phyloP scores from a whole-genome alignment of 2,797 vertebrate species.

The Florisuga fusca region DNA sequence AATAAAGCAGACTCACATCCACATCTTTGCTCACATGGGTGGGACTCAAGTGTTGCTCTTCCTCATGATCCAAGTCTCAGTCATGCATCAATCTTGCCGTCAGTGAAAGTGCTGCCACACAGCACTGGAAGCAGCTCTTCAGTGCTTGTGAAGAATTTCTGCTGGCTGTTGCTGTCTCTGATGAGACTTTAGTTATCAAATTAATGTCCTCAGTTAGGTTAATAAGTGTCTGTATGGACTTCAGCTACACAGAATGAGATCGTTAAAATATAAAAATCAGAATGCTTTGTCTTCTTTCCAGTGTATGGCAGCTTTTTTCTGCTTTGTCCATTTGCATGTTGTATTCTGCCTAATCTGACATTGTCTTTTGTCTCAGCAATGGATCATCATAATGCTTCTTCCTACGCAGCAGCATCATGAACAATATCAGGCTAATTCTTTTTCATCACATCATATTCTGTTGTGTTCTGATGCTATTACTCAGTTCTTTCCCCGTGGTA shows the following conservation, averaged over 20 bases:
- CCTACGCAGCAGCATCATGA: background rate
- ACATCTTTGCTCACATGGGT: background rate
- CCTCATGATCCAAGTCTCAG: background rate
- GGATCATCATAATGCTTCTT: slow-evolving; percentile 23
- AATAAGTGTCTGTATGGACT: background rate
- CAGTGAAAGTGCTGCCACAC: background rate
- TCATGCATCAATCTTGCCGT: background rate
- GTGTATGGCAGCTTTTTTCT: background rate
- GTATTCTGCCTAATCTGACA: background rate
- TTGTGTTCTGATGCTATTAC: slow-evolving; percentile 3
- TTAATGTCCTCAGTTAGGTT: background rate
- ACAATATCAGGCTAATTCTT: slow-evolving; percentile 36
- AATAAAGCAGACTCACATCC: background rate
- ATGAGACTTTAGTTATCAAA: background rate
- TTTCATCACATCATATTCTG: background rate
- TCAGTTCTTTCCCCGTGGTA: background rate
- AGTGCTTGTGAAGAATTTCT: background rate
- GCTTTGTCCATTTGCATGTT: background rate
- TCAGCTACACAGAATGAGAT: background rate
- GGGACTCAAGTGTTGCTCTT: background rate
- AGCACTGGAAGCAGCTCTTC: background rate
- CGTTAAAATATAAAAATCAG: background rate
- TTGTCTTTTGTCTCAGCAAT: background rate
- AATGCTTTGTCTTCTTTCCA: background rate
- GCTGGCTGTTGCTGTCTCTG: background rate